phyloP scores from a whole-genome alignment of 2,888 invertebrate species.

The Harpagoxenus sublaevis region DNA sequence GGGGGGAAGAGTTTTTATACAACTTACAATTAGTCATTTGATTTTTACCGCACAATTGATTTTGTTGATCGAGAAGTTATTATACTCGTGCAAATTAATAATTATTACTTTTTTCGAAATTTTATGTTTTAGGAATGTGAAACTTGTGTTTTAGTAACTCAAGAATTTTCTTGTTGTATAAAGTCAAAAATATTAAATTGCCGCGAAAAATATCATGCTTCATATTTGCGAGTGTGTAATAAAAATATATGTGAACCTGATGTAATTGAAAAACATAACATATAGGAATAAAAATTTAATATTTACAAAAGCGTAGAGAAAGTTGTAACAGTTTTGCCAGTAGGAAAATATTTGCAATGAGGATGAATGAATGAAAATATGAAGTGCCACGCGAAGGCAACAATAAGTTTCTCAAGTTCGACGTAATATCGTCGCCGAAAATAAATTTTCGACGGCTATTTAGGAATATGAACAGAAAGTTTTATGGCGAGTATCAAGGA shows the following conservation, averaged over 20 bases:
- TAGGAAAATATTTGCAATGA: not conserved
- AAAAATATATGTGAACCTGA: not conserved
- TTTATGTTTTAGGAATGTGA: not conserved
- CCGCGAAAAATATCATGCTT: not conserved
- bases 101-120: not conserved
- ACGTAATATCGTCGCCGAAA: not conserved
- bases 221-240: not conserved
- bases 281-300: not conserved
- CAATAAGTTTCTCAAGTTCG: slow-evolving; percentile 6
- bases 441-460: slow-evolving; percentile 21
- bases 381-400: not conserved
- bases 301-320: not conserved
- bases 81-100: not conserved
- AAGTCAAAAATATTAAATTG: not conserved
- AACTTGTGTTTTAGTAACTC: not conserved
- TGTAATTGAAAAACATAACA: not conserved
- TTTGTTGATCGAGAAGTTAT: not conserved
- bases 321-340: not conserved
- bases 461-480: slow-evolving; percentile 11
- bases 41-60: not conserved
- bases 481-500: not conserved
- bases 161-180: not conserved
- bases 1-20: not conserved
- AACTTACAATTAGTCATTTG: not conserved
- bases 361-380: slow-evolving; percentile 9